Conservation (phyloP, 2,888 invertebrate species). For the Cosmorhoe ocellata region DNA sequence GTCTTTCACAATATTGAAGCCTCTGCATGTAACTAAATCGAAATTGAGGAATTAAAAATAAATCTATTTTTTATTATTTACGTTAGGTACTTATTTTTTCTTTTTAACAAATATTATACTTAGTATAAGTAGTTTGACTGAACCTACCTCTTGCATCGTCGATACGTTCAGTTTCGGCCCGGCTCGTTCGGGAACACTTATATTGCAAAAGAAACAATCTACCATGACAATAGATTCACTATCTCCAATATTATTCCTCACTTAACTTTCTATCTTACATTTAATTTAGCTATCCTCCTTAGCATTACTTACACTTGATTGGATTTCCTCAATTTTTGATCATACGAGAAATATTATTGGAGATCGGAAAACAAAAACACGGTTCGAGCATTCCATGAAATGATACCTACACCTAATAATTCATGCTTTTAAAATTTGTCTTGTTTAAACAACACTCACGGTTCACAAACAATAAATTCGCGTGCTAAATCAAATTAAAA, state of each 20-base stretch:
- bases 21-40: slow-evolving; percentile 68
- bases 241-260: slow-evolving; percentile 77
- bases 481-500: slow-evolving; percentile 20
- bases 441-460: slow-evolving; percentile 3
- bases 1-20: slow-evolving; percentile 57
- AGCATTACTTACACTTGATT: no score
- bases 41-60: slow-evolving; percentile 77
- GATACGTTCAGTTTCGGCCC: slow-evolving; percentile 73
- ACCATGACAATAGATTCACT: slow-evolving; percentile 80
- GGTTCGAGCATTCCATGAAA: slow-evolving; percentile 38
- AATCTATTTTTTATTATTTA: slow-evolving; percentile 7
- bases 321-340: no score
- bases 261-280: not conserved
- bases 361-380: slow-evolving; percentile 50
- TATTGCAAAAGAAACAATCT: slow-evolving; percentile 81
- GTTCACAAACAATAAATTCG: slow-evolving; percentile 22
- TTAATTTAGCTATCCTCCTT: no score
- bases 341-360: slow-evolving; percentile 72
- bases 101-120: slow-evolving; percentile 41
- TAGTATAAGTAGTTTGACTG: slow-evolving; percentile 58
- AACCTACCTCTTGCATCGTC: slow-evolving; percentile 77
- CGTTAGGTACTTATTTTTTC: slow-evolving; percentile 25
- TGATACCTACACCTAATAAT: slow-evolving; percentile 17
- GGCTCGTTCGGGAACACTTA: slow-evolving; percentile 72
- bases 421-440: slow-evolving; percentile 22